Evolutionary conservation across 1,140 invertebrate genomes (phyloP).

Genomic region (Drosophila teissieri): DNA sequence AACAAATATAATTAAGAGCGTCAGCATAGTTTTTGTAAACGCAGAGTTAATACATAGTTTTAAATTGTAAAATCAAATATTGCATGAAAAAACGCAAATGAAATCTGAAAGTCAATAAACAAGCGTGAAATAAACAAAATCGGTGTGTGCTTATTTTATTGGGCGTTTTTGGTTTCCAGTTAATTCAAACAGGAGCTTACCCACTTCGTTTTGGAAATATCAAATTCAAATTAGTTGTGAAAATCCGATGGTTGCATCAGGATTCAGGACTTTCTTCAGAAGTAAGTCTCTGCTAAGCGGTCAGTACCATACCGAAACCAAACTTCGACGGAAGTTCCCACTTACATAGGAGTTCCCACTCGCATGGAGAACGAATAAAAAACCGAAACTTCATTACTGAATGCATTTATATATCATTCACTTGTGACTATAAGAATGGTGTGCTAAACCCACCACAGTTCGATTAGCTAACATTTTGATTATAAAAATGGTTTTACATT

Average conservation of each 20-base stretch:
- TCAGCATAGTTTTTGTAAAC: slow-evolving; percentile 71
- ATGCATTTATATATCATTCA: slow-evolving; percentile 19
- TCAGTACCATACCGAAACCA: too few species aligned
- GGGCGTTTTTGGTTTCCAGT: too few species aligned
- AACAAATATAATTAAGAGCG: slow-evolving; percentile 43
- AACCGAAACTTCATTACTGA: neutral
- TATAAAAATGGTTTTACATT: slow-evolving; percentile 28
- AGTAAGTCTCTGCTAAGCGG: too few species aligned
- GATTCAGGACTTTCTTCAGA: too few species aligned
- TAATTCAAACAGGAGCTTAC: too few species aligned
- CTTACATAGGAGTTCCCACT: too few species aligned
- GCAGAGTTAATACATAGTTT: slow-evolving; percentile 60
- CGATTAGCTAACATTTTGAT: slow-evolving; percentile 28
- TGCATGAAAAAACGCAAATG: slow-evolving; percentile 57
- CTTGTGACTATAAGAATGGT: slow-evolving; percentile 10
- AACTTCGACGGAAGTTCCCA: too few species aligned
- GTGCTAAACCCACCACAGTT: slow-evolving; percentile 2
- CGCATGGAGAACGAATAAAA: neutral
- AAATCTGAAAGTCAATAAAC: slow-evolving; percentile 44
- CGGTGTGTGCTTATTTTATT: too few species aligned
- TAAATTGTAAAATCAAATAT: slow-evolving; percentile 80
- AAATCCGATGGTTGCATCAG: too few species aligned
- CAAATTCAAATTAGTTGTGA: too few species aligned
- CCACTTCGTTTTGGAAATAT: too few species aligned
- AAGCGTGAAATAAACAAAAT: slow-evolving; percentile 12